These are phyloP conservation scores for Malurus splendens DNA, from an alignment of 2,797 vertebrate species.

Conservation along the genomic window DNA sequence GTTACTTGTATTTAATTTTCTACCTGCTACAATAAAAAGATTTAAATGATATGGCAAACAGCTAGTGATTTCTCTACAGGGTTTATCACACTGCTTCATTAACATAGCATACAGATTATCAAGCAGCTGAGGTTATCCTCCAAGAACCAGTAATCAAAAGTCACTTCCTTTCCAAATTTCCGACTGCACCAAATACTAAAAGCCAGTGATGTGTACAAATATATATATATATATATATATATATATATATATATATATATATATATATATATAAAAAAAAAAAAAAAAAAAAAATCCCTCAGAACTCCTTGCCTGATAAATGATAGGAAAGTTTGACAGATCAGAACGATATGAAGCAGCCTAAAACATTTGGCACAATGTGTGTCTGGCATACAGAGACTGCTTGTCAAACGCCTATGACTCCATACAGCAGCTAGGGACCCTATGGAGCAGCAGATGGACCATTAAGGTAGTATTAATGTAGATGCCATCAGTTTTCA, in stretches of 20 bases:
- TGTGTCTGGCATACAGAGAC: constrained; percentile 97
- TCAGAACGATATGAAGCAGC: constrained; percentile 92
- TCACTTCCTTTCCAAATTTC: constrained; percentile 66
- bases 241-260: too few relatives aligned
- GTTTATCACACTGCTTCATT: constrained; percentile 52
- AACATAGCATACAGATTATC: constrained; percentile 18
- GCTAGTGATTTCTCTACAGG: constrained; percentile 48
- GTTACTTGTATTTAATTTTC: constrained; percentile 16
- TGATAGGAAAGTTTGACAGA: constrained; percentile 94
- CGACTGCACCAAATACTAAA: constrained; percentile 74
- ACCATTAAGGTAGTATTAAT: constrained; percentile 99
- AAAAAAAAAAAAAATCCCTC: constrained; percentile 67
- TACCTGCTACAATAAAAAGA: constrained; percentile 22
- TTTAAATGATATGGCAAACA: not conserved
- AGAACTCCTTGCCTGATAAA: constrained; percentile 84
- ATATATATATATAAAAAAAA: too few relatives aligned
- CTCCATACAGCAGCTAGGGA: constrained; percentile 98
- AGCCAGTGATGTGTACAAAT: constrained; percentile 80
- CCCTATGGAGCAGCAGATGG: constrained; percentile 99
- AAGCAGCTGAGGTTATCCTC: constrained; percentile 35
- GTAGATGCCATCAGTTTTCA: constrained; percentile 99
- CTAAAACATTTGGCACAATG: constrained; percentile 98
- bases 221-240: too few relatives aligned
- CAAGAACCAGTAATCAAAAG: constrained; percentile 28
- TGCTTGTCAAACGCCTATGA: constrained; percentile 99